A percentile compares a stretch with the other conserved stretches of the same genome.
These are phyloP conservation scores for Lysiphlebus fabarum DNA, from an alignment of 1,140 invertebrate genomes.

Conservation along the genomic window DNA sequence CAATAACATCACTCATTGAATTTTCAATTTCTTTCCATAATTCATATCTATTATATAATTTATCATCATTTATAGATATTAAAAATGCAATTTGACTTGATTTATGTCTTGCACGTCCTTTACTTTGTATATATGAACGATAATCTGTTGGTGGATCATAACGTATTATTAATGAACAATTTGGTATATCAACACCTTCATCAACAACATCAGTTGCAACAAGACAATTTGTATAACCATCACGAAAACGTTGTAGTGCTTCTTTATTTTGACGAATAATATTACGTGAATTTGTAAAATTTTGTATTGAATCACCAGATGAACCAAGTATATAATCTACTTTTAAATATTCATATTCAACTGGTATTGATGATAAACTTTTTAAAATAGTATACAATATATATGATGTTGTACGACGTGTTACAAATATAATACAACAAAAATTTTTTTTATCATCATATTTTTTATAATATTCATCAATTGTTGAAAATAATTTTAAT, in stretches of 20 bases:
- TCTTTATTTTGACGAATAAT: slow-evolving; percentile 58
- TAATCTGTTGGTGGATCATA: slow-evolving; percentile 71
- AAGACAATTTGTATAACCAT: slow-evolving; percentile 69
- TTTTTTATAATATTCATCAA: slow-evolving; percentile 55
- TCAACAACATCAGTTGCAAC: slow-evolving; percentile 80
- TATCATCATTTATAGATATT: slow-evolving; percentile 37
- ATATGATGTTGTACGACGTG: slow-evolving; percentile 73
- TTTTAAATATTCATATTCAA: slow-evolving; percentile 61
- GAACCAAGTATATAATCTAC: slow-evolving; percentile 73
- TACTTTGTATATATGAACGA: slow-evolving; percentile 73
- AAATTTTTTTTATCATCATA: slow-evolving; percentile 51
- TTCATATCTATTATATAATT: no score
- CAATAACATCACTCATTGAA: slow-evolving; percentile 49
- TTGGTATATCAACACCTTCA: slow-evolving; percentile 80
- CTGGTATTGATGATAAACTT: slow-evolving; percentile 49
- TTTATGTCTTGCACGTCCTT: slow-evolving; percentile 63
- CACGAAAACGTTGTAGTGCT: slow-evolving; percentile 59
- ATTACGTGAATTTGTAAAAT: slow-evolving; percentile 51
- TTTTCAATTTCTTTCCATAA: neutral
- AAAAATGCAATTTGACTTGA: slow-evolving; percentile 61
- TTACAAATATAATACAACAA: slow-evolving; percentile 80
- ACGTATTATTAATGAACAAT: slow-evolving; percentile 77
- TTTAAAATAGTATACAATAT: slow-evolving; percentile 72
- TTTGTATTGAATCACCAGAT: slow-evolving; percentile 56
- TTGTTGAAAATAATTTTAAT: slow-evolving; percentile 55